A percentile compares a stretch with the other conserved stretches of the same genome.
These are phyloP conservation scores for Lycopodina hypogea DNA, from an alignment of 37 sponge, comb jelly and placozoan species.

Conservation along the genomic window DNA sequence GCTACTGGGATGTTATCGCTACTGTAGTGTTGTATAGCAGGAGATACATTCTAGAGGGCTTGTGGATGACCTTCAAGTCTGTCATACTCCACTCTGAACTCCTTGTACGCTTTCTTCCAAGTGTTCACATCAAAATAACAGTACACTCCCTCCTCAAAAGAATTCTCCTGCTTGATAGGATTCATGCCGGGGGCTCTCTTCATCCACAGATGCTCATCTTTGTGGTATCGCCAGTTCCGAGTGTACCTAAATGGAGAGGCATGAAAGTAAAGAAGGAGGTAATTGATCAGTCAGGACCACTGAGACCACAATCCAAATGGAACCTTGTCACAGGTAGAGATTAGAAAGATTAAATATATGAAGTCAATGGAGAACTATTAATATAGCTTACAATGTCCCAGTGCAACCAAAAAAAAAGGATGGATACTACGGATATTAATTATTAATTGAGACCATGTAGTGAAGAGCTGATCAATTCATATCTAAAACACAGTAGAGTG, in stretches of 20 bases:
- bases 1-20: slow-evolving; percentile 43
- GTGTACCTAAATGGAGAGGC: slow-evolving; percentile 47
- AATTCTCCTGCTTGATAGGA: slow-evolving; percentile 70
- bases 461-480: too few relatives aligned
- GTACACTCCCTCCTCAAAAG: slow-evolving; percentile 88
- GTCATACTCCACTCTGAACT: slow-evolving; percentile 90
- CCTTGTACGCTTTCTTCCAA: slow-evolving; percentile 89
- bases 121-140: slow-evolving; percentile 86
- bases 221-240: too few relatives aligned
- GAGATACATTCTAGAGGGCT: too few relatives aligned
- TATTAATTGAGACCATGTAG: too few relatives aligned
- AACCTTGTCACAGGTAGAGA: not conserved
- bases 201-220: slow-evolving; percentile 94
- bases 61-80: slow-evolving; percentile 90
- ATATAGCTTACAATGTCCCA: too few relatives aligned
- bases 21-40: too few relatives aligned
- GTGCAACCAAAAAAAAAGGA: too few relatives aligned
- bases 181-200: slow-evolving; percentile 89
- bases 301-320: not conserved
- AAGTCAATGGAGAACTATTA: too few relatives aligned
- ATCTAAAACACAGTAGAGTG: too few relatives aligned
- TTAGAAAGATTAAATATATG: too few relatives aligned
- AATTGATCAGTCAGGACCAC: not conserved
- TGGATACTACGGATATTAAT: too few relatives aligned
- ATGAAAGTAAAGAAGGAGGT: too few relatives aligned